A percentile compares a stretch with the other conserved stretches of the same genome.
Evolutionary conservation across 2,113 vertebrate species (phyloP).

Genomic region (Hippocampus mohnikei): DNA sequence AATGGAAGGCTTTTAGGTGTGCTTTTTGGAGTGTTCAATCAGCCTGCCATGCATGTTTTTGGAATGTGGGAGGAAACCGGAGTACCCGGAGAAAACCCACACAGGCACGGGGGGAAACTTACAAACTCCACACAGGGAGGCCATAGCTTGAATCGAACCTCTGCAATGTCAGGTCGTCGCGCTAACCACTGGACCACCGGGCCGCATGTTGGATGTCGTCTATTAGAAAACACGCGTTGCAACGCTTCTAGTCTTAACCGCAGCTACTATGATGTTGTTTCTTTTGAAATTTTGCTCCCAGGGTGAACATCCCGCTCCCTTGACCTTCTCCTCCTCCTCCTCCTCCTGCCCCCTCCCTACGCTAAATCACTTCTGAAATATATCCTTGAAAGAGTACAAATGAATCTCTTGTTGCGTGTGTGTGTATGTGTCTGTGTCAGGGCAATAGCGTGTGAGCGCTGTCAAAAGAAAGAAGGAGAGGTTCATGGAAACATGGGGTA

Average conservation of each 20-base stretch:
- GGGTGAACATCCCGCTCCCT: not conserved
- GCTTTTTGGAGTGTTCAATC: too few relatives aligned
- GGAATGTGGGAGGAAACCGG: too few relatives aligned
- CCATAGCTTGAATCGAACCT: too few relatives aligned
- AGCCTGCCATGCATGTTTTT: too few relatives aligned
- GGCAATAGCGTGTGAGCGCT: constrained; percentile 38
- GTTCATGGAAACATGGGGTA: constrained; percentile 50
- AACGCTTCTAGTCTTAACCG: not conserved
- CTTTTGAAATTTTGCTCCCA: not conserved
- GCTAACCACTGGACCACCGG: too few relatives aligned
- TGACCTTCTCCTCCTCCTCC: not conserved
- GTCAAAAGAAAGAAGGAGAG: constrained; percentile 41
- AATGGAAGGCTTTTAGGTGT: too few relatives aligned
- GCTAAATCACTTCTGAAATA: constrained; percentile 16
- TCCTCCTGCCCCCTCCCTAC: not conserved
- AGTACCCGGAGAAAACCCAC: too few relatives aligned
- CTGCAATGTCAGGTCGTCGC: too few relatives aligned
- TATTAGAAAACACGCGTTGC: too few relatives aligned
- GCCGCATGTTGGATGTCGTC: too few relatives aligned
- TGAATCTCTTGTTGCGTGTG: constrained; percentile 1
- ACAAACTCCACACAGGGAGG: too few relatives aligned
- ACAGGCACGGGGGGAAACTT: too few relatives aligned
- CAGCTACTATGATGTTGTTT: not conserved
- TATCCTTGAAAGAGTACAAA: constrained; percentile 7
- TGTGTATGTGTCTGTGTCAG: constrained; percentile 20